A percentile compares a stretch with the other conserved stretches of the same genome.
Conservation (phyloP, 30 jellyfish, hydroid and myxozoan genomes). For the Pelagia noctiluca region DNA sequence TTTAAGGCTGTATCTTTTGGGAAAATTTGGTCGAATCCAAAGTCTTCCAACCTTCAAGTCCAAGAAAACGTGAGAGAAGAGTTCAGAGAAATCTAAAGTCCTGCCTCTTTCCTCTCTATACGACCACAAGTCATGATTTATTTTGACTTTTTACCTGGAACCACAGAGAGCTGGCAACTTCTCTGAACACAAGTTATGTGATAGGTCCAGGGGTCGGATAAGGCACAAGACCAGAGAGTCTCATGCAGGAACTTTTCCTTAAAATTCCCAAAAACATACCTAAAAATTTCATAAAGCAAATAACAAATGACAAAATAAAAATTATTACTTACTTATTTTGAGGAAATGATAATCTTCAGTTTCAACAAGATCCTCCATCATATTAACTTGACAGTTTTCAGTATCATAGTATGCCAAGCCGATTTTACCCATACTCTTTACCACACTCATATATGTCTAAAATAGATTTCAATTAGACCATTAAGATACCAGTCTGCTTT, state of each 20-base stretch:
- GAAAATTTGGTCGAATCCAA: neutral
- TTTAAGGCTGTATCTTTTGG: neutral
- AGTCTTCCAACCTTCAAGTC: neutral
- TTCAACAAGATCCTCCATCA: conserved; percentile 91
- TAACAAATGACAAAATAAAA: neutral
- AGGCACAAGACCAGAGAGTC: neutral
- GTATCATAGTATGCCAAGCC: conserved; percentile 88
- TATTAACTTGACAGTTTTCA: conserved; percentile 59
- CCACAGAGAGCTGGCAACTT: neutral
- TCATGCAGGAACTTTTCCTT: neutral
- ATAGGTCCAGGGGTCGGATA: neutral
- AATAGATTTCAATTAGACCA: neutral
- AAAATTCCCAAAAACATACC: neutral
- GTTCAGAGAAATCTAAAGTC: too few relatives aligned
- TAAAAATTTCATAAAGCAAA: neutral
- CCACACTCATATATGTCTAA: conserved; percentile 82
- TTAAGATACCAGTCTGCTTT: neutral
- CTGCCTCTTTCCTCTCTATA: too few relatives aligned
- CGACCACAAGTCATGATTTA: neutral
- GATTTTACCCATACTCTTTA: conserved; percentile 45
- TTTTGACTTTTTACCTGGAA: neutral
- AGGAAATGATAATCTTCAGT: conserved; percentile 62
- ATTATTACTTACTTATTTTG: conserved; percentile 29
- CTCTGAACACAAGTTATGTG: too few relatives aligned
- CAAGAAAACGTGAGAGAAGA: neutral